Base-by-base conservation (phyloP, 2,113 vertebrate species). In the Pelobates fuscus region DNA sequence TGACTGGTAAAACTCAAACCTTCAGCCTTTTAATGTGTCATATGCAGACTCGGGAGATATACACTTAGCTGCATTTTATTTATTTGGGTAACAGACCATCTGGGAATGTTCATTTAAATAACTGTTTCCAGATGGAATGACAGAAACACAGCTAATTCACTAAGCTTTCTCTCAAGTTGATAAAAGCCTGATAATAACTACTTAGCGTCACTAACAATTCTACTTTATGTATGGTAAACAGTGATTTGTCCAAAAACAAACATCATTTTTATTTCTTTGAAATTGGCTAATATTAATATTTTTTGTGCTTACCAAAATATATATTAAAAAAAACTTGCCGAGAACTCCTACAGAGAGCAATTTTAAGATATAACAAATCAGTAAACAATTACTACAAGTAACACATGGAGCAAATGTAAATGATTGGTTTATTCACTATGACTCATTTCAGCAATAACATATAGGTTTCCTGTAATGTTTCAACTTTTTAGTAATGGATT, bases 131-230 rank as follows among this genome's bases (percentile, higher is more conserved):
- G 63, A 62, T 74, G 70, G 70, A 32, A 27, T 44, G 0, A 75
- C n/a, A n/a, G 43, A 44, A 67, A 59, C 21, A 12, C 52, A 67
- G n/a, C 52, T 24, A 21, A 58, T 26, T 75, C 62, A 66, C 30
- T 15, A 58, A 25, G 55, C 25, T 46, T 75, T 58, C 58, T 54
- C 14, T 60, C 46, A 32, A 25, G 62, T 66, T 67, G 71, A 59
- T 75, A 75, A 75, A 25, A 75, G 37, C 17, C 54, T 41, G 62
- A 67, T 67, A 57, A 74, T 57, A 62, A 67, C 23, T 54, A 67
- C 54, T 67, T 59, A 59, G 52, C 3, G 21, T 44, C 65, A 46
- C 14, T 17, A 46, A 26, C 32, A 2, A 52, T 59, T 67, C 25
- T 25, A 21, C 65, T 43, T 17, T 49, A 14, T 37, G n/a, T n/a